Evolutionary conservation across 2,113 vertebrate genomes (phyloP), one percentile per base, ranked within the genome.

Genomic region (Galbula dea): DNA sequence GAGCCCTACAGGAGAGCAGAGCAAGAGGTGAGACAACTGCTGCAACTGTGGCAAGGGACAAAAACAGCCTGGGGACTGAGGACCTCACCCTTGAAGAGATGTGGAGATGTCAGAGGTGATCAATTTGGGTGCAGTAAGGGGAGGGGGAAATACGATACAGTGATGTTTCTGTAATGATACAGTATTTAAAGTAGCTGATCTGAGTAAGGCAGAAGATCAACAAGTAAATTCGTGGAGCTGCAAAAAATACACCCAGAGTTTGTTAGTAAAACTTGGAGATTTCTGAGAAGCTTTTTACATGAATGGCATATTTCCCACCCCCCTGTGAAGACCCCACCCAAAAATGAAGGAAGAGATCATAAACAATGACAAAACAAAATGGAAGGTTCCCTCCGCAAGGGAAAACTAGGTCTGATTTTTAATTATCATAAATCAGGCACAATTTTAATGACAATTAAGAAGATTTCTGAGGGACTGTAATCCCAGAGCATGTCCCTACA

Each of bases 1-100:
- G 30, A 65, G 39, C 34, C 41, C n/a, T 61, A n/a, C n/a, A n/a
- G n/a, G 20, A 16, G 39, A 30, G 66, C 18, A 39, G 27, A 65
- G 20, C 5, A 34, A 37, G 34, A 82, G 30, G 7, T 13, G 27
- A 58, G 18, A 30, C 0, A 4, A 27, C 9, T 0, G 1, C 3
- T 10, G 9, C 0, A 1, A 1, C 10, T 29, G 10, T 0, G 0
- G 39, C 17, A 51, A 49, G 8, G 41, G 10, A 65, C 30, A 15
- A 26, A 29, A 15, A 39, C 10, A 67, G 39, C 49, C 30, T 57
- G 8, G 3, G 24, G 9, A 14, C 49, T 75, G 41, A 58, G 39
- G 29, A 73, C 7, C 3, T 63, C 34, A 30, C 2, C 3, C 16
- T 37, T 61, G 32, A 49, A 62, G 51, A 74, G 51, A 26, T 37